These are phyloP conservation scores for Nymphalis io DNA, from an alignment of 1,140 invertebrate genomes.

Conservation along the genomic window DNA sequence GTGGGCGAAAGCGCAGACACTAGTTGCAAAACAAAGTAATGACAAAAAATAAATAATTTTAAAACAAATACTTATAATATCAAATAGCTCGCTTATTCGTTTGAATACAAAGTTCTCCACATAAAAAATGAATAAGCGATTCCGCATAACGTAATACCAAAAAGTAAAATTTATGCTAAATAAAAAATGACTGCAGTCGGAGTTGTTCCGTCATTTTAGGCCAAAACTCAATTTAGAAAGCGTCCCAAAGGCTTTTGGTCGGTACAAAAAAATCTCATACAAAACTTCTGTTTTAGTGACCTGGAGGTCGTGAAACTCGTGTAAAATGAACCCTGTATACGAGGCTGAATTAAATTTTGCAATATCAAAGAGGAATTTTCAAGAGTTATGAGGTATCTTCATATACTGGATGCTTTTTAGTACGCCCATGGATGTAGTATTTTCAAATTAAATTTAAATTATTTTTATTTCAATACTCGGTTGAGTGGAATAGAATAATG, in stretches of 20 bases:
- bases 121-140: neutral
- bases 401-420: conserved; percentile 26
- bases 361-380: conserved; percentile 19
- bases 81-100: no score
- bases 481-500: neutral
- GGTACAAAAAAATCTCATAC: conserved; percentile 34
- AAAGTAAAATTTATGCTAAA: conserved; percentile 17
- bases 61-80: no score
- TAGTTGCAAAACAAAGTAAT: no score
- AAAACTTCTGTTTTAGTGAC: conserved; percentile 33
- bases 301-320: conserved; percentile 19
- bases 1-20: no score
- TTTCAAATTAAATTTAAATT: conserved; percentile 23
- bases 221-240: conserved; percentile 32
- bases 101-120: neutral
- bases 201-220: conserved; percentile 29
- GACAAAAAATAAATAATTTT: no score
- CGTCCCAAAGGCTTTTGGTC: conserved; percentile 32
- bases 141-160: neutral
- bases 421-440: conserved; percentile 15
- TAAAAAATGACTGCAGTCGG: conserved; percentile 26
- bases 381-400: conserved; percentile 21
- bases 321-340: conserved; percentile 10
- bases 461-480: neutral
- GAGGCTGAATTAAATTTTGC: conserved; percentile 8